Base-by-base conservation (phyloP, 2,888 invertebrate species). In the Pseudolycoriella hygida region DNA sequence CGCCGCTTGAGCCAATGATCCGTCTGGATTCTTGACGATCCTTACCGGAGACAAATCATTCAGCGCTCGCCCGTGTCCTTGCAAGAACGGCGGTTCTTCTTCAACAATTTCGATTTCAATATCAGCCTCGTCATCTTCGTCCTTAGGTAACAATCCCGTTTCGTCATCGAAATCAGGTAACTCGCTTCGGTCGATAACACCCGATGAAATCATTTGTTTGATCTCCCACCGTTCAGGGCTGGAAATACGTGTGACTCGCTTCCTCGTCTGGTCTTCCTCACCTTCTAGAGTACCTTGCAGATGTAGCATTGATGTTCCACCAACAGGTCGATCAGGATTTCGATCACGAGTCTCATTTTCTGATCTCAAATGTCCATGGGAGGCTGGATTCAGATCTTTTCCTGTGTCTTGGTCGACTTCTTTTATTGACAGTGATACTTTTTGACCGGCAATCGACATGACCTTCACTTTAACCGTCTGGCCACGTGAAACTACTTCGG, bases 21-120 rank as follows among this genome's bases (percentile, higher is more conserved):
- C 98, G 62, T 99, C 98, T 0, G 98, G 98, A 71, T 99, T 99
- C 69, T 96, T 96, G 0, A 97, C 92, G 51, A 97, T 96, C 51
- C 84, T 68, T 2, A 94, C 93, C 0, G 96, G 96, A 47, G 90
- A 92, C 3, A 96, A 70, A 60, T 96, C 94, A 52, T 92, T 86
- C 1, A 89, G 64, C 0, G 89, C 86, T 50, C 94, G 70, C 0
- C 94, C 93, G 60, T 93, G 82, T n/a, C 92, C 88, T 48, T 85
- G 80, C 2, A 99, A 69, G 67, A 99, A 99, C 0, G 97, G 90
- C 0, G 98, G 90, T 59, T 98, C 97, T 46, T 99, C 98, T 65
- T 99, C 98, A 0, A 96, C 96, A 47, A 99, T 70, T 66, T 98
- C 98, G 52, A 99, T 96, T 69, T 94, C 93, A 45, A 93, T 80